Conservation (phyloP, 2,888 invertebrate species). For the Scotopteryx bipunctaria region DNA sequence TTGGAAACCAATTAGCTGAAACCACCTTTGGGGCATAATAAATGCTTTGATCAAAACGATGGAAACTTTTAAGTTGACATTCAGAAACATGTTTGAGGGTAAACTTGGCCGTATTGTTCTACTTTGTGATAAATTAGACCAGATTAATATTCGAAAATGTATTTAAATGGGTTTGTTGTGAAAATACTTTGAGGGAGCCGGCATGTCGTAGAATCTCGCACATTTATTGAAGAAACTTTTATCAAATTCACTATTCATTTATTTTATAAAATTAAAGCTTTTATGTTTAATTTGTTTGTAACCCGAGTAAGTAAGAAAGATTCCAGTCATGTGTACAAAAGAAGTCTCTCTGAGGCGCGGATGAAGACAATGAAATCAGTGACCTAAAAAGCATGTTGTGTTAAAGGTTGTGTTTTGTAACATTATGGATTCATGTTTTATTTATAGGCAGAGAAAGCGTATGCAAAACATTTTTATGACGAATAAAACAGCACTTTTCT, state of each 20-base stretch:
- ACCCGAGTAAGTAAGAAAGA: too few relatives aligned
- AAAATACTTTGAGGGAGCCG: too few relatives aligned
- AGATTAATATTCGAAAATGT: too few relatives aligned
- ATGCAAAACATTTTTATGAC: slow-evolving; percentile 23
- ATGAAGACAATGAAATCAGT: slow-evolving; percentile 14
- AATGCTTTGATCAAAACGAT: slow-evolving; percentile 48
- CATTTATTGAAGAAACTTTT: too few relatives aligned
- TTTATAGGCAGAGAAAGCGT: slow-evolving; percentile 2
- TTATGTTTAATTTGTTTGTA: too few relatives aligned
- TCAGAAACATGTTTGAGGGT: too few relatives aligned
- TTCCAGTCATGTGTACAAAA: not conserved
- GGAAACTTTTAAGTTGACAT: slow-evolving; percentile 1
- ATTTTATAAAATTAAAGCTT: too few relatives aligned
- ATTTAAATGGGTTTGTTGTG: too few relatives aligned
- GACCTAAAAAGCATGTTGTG: slow-evolving; percentile 27
- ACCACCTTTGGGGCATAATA: slow-evolving; percentile 45
- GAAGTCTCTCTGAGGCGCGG: not conserved
- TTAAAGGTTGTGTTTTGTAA: slow-evolving; percentile 21
- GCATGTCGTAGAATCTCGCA: too few relatives aligned
- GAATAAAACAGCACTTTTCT: slow-evolving; percentile 14
- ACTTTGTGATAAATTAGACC: too few relatives aligned
- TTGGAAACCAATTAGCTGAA: slow-evolving; percentile 51
- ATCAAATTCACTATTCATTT: too few relatives aligned
- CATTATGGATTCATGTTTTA: slow-evolving; percentile 2
- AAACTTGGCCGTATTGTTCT: too few relatives aligned